Conservation (phyloP, 2,797 vertebrate species). For the Sibirionetta formosa region DNA sequence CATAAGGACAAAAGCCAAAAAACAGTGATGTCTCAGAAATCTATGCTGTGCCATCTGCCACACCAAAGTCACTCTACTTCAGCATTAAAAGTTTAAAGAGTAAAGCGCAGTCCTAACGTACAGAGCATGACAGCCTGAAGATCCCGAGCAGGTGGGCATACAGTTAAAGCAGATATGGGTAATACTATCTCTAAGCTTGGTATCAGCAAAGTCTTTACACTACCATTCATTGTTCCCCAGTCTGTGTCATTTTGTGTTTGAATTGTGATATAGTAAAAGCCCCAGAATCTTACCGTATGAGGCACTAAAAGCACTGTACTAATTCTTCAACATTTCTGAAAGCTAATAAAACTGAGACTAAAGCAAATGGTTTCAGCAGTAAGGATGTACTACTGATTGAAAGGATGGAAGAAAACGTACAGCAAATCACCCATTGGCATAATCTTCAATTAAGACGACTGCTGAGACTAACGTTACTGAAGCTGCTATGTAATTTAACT, state of each 20-base stretch:
- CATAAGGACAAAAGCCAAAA: conserved; percentile 56
- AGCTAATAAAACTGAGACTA: background rate
- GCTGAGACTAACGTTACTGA: rapidly evolving
- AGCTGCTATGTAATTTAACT: conserved; percentile 28
- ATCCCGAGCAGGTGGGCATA: background rate
- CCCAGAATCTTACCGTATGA: background rate
- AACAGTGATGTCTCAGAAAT: conserved; percentile 33
- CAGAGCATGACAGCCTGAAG: background rate
- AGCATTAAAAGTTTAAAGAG: conserved; percentile 4
- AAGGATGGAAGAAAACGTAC: background rate
- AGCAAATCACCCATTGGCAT: background rate
- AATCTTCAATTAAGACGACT: background rate
- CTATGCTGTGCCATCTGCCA: conserved; percentile 66
- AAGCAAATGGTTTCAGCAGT: background rate
- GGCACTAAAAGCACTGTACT: background rate
- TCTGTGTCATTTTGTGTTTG: rapidly evolving
- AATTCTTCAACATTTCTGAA: background rate
- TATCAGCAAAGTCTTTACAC: background rate
- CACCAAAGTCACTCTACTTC: conserved; percentile 40
- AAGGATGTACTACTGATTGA: background rate
- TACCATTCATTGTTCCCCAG: background rate
- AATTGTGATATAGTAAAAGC: background rate
- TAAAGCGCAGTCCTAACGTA: background rate
- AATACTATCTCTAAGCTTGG: background rate
- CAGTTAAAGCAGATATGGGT: rapidly evolving